Evolutionary conservation across 2,888 invertebrate genomes (phyloP), one percentile per base, ranked within the genome.

Genomic region (Electrophaes corylata): DNA sequence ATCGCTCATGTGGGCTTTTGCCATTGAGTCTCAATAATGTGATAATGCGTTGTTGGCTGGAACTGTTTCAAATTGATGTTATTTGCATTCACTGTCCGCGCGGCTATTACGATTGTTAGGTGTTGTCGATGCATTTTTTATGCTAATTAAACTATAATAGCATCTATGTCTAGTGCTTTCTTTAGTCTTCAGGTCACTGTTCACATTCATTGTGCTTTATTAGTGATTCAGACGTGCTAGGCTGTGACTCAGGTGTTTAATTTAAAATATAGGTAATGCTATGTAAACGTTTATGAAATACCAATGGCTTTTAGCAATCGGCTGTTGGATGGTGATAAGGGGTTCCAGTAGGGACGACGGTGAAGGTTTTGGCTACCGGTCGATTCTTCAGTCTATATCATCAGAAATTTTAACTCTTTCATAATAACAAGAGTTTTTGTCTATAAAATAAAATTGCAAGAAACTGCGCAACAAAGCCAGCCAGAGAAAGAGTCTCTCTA

Each of bases 31-130:
- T 47, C 53, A 20, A 43, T 59, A 69, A 66, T 60, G 44, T 46
- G 61, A 39, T 66, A 62, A 73, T 70, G 54, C 61, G 56, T 53
- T n/a, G n/a, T n/a, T 39, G 39, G 47, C 16, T 43, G 37, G 18
- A 33, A 58, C 51, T 61, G 60, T 64, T 46, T 50, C 55, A 58
- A 60, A 59, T 57, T 45, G 54, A 39, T 51, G 48, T 54, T 50
- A 67, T 66, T 67, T 67, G 60, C 63, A 62, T 66, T 47, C 33
- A 47, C 26, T 37, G 57, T 47, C 45, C 19, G 26, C 35, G 26
- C 48, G 45, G 31, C 20, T 44, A 50, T 51, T 47, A 41, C 19
- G 18, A 14, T 44, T 53, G 26, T 29, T 19, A 37, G 53, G 46
- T 60, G 57, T 44, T 37, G 37, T n/a, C 46, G 35, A 49, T 65